Conservation (phyloP, 2,797 vertebrate species). For the Steatocranus sp. region DNA sequence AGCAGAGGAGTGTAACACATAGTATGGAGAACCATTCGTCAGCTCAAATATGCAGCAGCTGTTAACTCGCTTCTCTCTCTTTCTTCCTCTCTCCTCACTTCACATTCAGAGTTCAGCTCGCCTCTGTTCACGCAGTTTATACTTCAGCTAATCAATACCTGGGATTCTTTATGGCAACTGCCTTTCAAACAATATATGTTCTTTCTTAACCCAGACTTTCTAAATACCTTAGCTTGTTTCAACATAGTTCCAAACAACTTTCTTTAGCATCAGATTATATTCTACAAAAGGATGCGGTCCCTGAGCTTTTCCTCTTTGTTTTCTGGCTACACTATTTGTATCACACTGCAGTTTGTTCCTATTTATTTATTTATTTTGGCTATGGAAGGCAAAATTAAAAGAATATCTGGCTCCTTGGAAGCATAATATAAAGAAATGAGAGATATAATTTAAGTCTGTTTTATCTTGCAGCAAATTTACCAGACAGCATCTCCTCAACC, state of each 20-base stretch:
- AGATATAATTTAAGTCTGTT: not conserved
- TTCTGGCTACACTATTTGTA: not conserved
- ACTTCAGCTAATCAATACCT: constrained; percentile 78
- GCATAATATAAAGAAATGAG: not conserved
- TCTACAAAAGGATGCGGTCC: not conserved
- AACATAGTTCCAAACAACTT: not conserved
- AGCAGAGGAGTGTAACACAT: not conserved
- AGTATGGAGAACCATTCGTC: not conserved
- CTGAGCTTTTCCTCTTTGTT: not conserved
- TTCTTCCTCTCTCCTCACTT: not conserved
- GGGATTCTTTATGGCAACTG: constrained; percentile 52
- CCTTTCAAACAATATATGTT: not conserved
- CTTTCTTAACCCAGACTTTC: not conserved
- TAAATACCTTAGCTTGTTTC: not conserved
- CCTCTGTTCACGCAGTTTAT: constrained; percentile 70
- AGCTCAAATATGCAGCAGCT: constrained; percentile 21
- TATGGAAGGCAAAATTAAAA: not conserved
- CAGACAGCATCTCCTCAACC: not conserved
- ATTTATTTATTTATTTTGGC: not conserved
- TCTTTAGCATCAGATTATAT: not conserved
- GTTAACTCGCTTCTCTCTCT: not conserved
- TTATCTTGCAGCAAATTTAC: not conserved
- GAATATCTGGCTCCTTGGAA: not conserved
- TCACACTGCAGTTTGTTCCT: not conserved
- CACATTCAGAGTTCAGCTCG: constrained; percentile 52